Evolutionary conservation across 2,797 vertebrate genomes (phyloP).

Genomic region (Pteropus rufus): DNA sequence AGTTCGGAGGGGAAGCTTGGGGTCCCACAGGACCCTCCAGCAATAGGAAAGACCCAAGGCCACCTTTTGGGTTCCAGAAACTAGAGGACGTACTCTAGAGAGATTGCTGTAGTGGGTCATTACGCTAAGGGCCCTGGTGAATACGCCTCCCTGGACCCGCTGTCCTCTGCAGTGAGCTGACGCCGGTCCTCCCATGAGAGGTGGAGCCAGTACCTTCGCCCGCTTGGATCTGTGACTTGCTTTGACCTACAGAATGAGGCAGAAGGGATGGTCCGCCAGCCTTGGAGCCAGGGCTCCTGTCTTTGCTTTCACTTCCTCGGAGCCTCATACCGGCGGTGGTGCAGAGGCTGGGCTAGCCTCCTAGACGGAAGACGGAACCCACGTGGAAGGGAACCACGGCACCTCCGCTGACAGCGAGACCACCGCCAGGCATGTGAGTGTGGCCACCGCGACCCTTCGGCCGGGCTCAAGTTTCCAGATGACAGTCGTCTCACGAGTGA

Average conservation of each 20-base stretch:
- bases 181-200: accelerated
- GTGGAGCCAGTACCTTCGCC: background rate
- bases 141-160: accelerated
- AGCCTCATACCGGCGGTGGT: background rate
- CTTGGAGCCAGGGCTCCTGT: background rate
- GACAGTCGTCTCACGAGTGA: accelerated
- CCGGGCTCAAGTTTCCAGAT: accelerated
- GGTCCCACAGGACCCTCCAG: background rate
- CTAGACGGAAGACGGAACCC: background rate
- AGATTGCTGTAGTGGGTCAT: accelerated
- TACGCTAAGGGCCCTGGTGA: accelerated
- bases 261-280: accelerated
- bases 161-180: accelerated
- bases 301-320: background rate
- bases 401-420: background rate
- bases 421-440: accelerated
- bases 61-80: background rate
- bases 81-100: background rate
- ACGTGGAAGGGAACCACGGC: accelerated
- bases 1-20: background rate
- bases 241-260: background rate
- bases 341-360: background rate
- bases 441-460: background rate
- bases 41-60: background rate
- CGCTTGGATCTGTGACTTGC: background rate